Evolutionary conservation across 2,113 vertebrate genomes (phyloP).

Genomic region (Ptilonorhynchus violaceus): DNA sequence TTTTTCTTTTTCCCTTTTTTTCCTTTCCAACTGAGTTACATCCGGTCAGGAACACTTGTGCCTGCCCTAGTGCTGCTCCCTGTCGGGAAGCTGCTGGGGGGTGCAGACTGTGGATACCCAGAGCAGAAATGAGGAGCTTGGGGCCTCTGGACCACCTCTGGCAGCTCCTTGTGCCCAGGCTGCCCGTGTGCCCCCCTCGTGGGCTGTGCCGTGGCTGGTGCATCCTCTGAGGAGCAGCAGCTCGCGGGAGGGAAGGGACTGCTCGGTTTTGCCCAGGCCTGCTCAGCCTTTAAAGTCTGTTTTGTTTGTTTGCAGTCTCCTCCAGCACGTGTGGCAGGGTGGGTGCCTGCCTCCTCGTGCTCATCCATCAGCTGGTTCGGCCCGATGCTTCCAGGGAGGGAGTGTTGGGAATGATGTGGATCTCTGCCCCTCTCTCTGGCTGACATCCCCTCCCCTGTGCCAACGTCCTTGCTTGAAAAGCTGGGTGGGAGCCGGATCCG

Average conservation of each 20-base stretch:
- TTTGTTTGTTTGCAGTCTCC: neutral
- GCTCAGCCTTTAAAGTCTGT: neutral
- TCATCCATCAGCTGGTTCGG: neutral
- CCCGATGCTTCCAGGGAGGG: neutral
- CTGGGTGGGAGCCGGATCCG: neutral
- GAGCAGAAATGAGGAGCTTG: neutral
- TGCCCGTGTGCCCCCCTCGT: neutral
- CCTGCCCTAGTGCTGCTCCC: neutral
- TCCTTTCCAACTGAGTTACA: neutral
- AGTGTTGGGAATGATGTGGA: neutral
- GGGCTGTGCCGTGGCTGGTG: neutral
- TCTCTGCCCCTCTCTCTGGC: neutral
- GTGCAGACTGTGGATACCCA: neutral
- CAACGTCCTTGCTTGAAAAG: neutral
- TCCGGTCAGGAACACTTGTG: neutral
- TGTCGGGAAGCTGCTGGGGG: neutral
- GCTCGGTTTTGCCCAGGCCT: neutral
- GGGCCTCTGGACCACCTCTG: neutral
- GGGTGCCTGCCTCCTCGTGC: neutral
- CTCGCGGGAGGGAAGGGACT: neutral
- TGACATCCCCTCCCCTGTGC: neutral
- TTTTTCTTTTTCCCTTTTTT: rapidly evolving
- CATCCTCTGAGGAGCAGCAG: neutral
- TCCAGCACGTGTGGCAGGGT: neutral
- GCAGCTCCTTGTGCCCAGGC: neutral